A percentile compares a stretch with the other conserved stretches of the same genome.
Conservation (phyloP, 2,888 invertebrate genomes). For the Megaustenia siamemsis region DNA sequence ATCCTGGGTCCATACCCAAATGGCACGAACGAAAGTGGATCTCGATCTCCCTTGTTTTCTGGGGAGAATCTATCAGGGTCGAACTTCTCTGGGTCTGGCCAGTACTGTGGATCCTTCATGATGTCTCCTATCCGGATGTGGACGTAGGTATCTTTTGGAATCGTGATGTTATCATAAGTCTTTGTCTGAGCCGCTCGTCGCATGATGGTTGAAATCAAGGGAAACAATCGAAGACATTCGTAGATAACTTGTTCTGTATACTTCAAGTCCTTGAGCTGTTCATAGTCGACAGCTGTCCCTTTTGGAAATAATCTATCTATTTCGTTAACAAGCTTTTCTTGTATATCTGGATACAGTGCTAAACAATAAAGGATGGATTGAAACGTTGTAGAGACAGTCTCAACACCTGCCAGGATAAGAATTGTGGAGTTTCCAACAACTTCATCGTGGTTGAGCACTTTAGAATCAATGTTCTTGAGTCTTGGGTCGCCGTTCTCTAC, state of each 20-base stretch:
- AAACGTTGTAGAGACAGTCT: constrained; percentile 10
- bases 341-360: neutral
- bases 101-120: constrained; percentile 17
- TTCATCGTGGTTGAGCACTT: neutral
- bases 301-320: neutral
- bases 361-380: constrained; percentile 21
- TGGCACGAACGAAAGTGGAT: constrained; percentile 34
- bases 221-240: constrained; percentile 23
- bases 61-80: constrained; percentile 25
- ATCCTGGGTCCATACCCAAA: constrained; percentile 43
- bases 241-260: constrained; percentile 19
- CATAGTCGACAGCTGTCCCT: neutral
- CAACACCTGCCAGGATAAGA: constrained; percentile 9
- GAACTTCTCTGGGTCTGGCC: constrained; percentile 18
- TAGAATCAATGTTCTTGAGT: constrained; percentile 4
- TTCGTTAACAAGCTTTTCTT: constrained; percentile 1
- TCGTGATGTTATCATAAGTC: neutral
- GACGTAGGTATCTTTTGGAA: neutral
- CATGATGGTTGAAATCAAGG: neutral
- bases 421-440: constrained; percentile 14
- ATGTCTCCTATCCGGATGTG: neutral
- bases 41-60: constrained; percentile 19
- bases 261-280: constrained; percentile 4
- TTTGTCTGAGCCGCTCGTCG: neutral
- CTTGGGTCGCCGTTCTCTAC: constrained; percentile 31